Conservation (phyloP, 1,140 invertebrate genomes). For the Stenopsyche tienmushanensis region DNA sequence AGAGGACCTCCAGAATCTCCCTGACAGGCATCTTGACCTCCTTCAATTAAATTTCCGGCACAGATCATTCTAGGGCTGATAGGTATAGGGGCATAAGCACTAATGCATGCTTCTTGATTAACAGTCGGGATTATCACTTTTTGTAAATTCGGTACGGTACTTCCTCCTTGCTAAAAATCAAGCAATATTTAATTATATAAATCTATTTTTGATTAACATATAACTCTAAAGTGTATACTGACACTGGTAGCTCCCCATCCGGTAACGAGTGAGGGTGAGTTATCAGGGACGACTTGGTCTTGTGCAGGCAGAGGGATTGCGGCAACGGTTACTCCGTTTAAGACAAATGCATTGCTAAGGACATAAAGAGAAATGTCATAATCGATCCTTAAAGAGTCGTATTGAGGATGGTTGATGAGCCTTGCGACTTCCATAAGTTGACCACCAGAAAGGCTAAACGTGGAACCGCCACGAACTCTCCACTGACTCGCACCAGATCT, state of each 20-base stretch:
- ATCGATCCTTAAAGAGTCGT: not conserved
- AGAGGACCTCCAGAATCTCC: slow-evolving; percentile 65
- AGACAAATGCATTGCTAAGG: not conserved
- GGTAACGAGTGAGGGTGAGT: slow-evolving; percentile 43
- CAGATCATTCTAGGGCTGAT: slow-evolving; percentile 69
- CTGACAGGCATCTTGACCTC: slow-evolving; percentile 45
- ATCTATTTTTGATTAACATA: not conserved
- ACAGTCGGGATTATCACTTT: slow-evolving; percentile 51
- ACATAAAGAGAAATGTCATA: slow-evolving; percentile 25
- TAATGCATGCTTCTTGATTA: slow-evolving; percentile 42
- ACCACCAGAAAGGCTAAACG: slow-evolving; percentile 7
- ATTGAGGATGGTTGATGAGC: slow-evolving; percentile 1
- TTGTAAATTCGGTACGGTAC: slow-evolving; percentile 44
- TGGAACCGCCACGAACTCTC: slow-evolving; percentile 23
- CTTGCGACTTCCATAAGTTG: slow-evolving; percentile 10
- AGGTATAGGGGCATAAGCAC: slow-evolving; percentile 37
- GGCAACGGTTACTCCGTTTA: not conserved
- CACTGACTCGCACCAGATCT: not conserved
- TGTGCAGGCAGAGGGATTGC: slow-evolving; percentile 16
- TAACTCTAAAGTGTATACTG: not conserved
- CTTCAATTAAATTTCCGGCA: slow-evolving; percentile 54
- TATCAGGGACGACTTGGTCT: slow-evolving; percentile 38
- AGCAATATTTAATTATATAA: not conserved
- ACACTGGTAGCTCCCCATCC: slow-evolving; percentile 47
- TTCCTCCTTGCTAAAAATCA: slow-evolving; percentile 24